phyloP scores from a whole-genome alignment of 2,888 invertebrate species.

The Oasisia sp. region DNA sequence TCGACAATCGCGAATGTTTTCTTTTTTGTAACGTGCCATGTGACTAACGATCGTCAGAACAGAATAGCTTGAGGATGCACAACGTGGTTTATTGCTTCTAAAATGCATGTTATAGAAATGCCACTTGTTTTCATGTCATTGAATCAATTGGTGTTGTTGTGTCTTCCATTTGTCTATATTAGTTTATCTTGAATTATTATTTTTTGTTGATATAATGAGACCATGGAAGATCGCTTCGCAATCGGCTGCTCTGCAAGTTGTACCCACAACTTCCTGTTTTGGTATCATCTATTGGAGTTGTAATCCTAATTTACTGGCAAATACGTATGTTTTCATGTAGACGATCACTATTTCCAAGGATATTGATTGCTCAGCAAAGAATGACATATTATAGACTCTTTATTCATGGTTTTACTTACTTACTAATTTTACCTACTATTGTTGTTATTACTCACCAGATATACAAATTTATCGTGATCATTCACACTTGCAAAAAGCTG shows the following conservation, averaged over 20 bases:
- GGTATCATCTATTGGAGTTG: neutral
- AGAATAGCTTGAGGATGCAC: neutral
- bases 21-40: neutral
- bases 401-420: too few relatives aligned
- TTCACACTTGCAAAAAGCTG: too few relatives aligned
- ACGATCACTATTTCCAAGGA: neutral
- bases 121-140: neutral
- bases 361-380: neutral
- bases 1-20: neutral
- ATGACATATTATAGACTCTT: neutral
- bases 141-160: neutral
- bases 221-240: neutral
- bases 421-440: too few relatives aligned
- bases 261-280: neutral
- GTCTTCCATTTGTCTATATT: neutral
- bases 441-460: too few relatives aligned
- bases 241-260: neutral
- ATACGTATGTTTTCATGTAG: neutral
- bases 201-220: neutral
- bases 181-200: neutral
- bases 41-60: constrained; percentile 1
- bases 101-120: neutral
- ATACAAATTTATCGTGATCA: too few relatives aligned
- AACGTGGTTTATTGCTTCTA: neutral
- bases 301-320: neutral